Conservation (phyloP, 1,140 invertebrate genomes). For the Apis dorsata region DNA sequence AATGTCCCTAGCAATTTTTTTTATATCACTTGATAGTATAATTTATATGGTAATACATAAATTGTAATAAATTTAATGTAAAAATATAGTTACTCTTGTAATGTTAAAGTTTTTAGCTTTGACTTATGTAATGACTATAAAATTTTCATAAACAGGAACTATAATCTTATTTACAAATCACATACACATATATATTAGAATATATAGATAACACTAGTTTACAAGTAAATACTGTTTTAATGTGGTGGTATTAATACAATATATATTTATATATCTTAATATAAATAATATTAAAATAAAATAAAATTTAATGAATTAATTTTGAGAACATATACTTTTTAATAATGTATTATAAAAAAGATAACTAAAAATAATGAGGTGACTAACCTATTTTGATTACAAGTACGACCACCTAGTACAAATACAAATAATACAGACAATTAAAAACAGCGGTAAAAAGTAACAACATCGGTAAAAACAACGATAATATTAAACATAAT, state of each 20-base stretch:
- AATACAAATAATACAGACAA: conserved; percentile 16
- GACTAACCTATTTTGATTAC: conserved; percentile 21
- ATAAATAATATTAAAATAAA: conserved; percentile 35
- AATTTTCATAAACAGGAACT: not conserved
- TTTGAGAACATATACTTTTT: not conserved
- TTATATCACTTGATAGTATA: not conserved
- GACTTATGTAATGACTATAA: not conserved
- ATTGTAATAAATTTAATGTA: not conserved
- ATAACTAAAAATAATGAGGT: conserved; percentile 15
- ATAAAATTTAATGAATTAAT: not conserved
- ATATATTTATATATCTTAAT: conserved; percentile 15
- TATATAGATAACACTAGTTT: conserved; percentile 1
- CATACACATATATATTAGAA: not conserved
- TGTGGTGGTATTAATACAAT: conserved; percentile 22
- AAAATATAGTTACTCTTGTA: not conserved
- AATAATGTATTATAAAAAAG: not conserved
- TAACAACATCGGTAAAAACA: conserved; percentile 9
- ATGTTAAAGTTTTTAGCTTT: not conserved
- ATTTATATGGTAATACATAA: not conserved
- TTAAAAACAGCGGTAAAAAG: conserved; percentile 26
- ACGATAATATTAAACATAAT: conserved; percentile 22
- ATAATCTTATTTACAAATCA: not conserved
- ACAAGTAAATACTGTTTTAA: not conserved
- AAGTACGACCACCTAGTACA: conserved; percentile 24
- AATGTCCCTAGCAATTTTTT: conserved; percentile 13